A percentile compares a stretch with the other conserved stretches of the same genome.
Evolutionary conservation across 2,888 invertebrate species (phyloP).

Genomic region (Brachyptera putata): DNA sequence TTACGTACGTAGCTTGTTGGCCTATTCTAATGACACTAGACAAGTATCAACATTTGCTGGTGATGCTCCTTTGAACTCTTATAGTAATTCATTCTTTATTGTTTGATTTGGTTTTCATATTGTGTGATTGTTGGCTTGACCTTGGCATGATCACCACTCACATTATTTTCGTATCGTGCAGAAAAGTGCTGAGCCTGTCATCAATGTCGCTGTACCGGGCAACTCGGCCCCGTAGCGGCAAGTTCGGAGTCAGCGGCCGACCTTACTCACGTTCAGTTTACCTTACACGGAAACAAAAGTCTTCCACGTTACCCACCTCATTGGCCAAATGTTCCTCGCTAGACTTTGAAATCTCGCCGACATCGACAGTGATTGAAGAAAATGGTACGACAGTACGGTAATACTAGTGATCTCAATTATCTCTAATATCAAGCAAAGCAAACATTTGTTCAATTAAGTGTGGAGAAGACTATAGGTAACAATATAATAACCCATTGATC

Average conservation of each 20-base stretch:
- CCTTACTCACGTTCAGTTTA: conserved; percentile 31
- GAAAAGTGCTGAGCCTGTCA: conserved; percentile 22
- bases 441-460: no score
- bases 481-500: no score
- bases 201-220: conserved; percentile 24
- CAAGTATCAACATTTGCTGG: no score
- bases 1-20: no score
- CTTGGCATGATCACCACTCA: no score
- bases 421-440: background rate
- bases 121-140: no score
- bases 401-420: background rate
- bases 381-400: no score
- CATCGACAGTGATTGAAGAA: background rate
- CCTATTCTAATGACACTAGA: no score
- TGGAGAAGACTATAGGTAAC: no score
- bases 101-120: no score
- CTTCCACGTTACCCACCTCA: conserved; percentile 7
- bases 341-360: background rate
- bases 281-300: conserved; percentile 16
- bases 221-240: conserved; percentile 28
- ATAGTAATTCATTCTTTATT: no score
- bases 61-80: no score
- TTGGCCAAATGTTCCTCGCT: conserved; percentile 10
- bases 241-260: conserved; percentile 28
- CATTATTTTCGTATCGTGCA: background rate